Percentiles rank a stretch among this genome's conserved stretches.
These are phyloP conservation scores for Melipona beecheii DNA, from an alignment of 2,888 invertebrate genomes.

Conservation along the genomic window DNA sequence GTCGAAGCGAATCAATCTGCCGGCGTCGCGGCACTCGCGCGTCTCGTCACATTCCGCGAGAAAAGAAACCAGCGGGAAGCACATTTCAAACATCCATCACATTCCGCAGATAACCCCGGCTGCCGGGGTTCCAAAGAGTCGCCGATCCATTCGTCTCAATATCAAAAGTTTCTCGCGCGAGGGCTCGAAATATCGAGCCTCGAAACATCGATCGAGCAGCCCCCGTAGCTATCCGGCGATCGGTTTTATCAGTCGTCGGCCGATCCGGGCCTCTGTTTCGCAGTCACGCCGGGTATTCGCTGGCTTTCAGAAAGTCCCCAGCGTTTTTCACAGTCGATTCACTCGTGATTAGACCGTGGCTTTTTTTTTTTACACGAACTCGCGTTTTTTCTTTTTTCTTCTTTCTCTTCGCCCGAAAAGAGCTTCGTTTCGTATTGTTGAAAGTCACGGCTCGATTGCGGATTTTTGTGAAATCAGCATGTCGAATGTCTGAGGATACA, in stretches of 20 bases:
- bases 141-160: constrained; percentile 16
- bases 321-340: neutral
- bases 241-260: constrained; percentile 11
- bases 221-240: neutral
- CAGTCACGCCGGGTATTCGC: neutral
- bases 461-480: too few species aligned
- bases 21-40: too few species aligned
- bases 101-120: neutral
- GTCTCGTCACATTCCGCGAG: too few species aligned
- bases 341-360: neutral
- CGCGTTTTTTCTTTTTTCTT: too few species aligned
- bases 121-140: neutral
- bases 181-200: constrained; percentile 3
- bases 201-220: neutral
- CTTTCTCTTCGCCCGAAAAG: too few species aligned
- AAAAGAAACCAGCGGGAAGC: neutral
- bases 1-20: too few species aligned
- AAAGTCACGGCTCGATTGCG: too few species aligned
- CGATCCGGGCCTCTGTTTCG: constrained; percentile 33
- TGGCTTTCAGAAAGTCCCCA: neutral
- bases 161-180: constrained; percentile 5
- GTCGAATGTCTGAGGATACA: too few species aligned
- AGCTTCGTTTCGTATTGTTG: too few species aligned
- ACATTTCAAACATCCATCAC: constrained; percentile 2
- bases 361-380: too few species aligned